Evolutionary conservation across 2,113 vertebrate genomes (phyloP), one percentile per base, ranked within the genome.

Genomic region (Pelecanus crispus): DNA sequence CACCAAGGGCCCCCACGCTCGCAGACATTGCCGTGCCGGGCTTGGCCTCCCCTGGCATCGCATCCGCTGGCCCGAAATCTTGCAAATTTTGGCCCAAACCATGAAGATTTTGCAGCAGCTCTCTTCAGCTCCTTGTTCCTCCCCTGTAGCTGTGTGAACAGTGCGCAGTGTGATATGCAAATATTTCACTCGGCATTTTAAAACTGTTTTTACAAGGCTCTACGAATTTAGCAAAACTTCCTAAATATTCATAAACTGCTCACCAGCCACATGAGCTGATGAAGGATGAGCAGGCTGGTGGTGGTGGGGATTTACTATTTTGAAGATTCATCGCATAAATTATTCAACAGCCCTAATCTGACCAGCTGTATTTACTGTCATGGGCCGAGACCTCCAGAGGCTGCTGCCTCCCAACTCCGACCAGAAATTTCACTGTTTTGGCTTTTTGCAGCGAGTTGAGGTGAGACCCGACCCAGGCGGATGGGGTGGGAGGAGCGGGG

Each of bases 21-120:
- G 2, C 49, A 61, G 32, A 66, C 0, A 0, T 26, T 47, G 67
- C 40, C 9, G 1, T 2, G 2, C 26, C 0, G 36, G 18, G 9
- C 7, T 21, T 62, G 62, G 17, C 67, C 26, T 83, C 45, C 52
- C 28, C 22, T 11, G 6, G 7, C 26, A 63, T 45, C 0, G 0
- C 14, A n/a, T 61, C 40, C 61, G 12, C 36, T 65, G 53, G 7
- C 55, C 31, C 7, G 1, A 92, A 82, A 82, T n/a, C 11, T 61
- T 79, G 18, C 45, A 31, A 7, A 19, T 63, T 61, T 80, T 10
- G 26, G 18, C 21, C 31, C 50, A 65, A 80, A 18, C 14, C 25
- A 9, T 0, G 5, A 52, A 16, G 53, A 32, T 61, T 84, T 78
- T 74, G 34, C 24, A 45, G n/a, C 28, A 31, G 47, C 12, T 40